These are phyloP conservation scores for Marmota flaviventris DNA, from an alignment of 2,113 vertebrate species.

Conservation along the genomic window DNA sequence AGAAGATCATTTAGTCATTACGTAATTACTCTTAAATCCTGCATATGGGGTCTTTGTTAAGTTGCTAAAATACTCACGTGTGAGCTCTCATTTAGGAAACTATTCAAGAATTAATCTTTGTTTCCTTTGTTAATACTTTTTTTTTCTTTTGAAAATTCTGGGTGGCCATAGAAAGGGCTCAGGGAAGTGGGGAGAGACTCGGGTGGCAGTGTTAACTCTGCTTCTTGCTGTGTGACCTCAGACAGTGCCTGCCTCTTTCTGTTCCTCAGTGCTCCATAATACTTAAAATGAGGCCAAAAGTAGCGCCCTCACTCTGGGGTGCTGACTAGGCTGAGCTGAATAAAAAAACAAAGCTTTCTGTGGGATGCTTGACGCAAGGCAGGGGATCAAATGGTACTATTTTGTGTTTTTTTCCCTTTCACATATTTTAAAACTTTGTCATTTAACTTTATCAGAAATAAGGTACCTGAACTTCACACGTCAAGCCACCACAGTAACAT, in stretches of 20 bases:
- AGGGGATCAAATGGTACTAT: neutral
- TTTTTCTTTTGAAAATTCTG: neutral
- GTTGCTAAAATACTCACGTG: neutral
- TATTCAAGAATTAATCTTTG: neutral
- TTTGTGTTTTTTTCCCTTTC: neutral
- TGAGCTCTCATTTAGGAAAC: neutral
- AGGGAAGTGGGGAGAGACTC: neutral
- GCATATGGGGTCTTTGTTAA: neutral
- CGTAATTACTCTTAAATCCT: neutral
- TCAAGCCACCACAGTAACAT: neutral
- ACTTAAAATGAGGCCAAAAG: neutral
- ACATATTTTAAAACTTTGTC: neutral
- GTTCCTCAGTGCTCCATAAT: neutral
- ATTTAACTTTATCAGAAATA: constrained; percentile 35
- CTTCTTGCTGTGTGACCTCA: neutral
- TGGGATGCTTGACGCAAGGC: neutral
- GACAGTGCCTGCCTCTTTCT: neutral
- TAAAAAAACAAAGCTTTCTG: neutral
- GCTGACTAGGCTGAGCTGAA: neutral
- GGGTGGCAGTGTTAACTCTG: neutral
- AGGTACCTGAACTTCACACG: neutral
- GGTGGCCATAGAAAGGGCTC: neutral
- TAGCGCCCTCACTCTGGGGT: no score
- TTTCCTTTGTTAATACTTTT: neutral
- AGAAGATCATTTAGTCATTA: neutral